phyloP scores from a whole-genome alignment of 92 coral and sea anemone genomes.

The Epizoanthus fatuus region DNA sequence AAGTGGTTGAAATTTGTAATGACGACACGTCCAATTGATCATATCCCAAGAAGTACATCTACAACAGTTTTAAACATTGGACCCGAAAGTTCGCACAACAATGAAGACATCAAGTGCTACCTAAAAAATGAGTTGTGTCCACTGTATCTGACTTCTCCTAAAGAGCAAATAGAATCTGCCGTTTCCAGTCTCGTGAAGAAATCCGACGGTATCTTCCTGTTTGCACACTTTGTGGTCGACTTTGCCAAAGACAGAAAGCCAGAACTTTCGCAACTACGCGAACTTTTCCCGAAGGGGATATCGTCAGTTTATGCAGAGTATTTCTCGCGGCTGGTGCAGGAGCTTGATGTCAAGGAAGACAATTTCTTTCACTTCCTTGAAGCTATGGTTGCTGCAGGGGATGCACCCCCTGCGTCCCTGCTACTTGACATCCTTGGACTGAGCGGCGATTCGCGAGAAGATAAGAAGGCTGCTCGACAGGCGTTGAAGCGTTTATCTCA shows the following conservation, averaged over 20 bases:
- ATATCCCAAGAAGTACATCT: neutral
- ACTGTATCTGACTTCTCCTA: neutral
- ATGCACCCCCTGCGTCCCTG: constrained; percentile 24
- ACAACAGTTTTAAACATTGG: constrained; percentile 14
- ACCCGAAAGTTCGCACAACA: neutral
- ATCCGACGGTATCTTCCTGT: constrained; percentile 41
- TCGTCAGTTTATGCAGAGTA: constrained; percentile 41
- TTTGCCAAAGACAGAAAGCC: neutral
- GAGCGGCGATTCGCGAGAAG: constrained; percentile 22
- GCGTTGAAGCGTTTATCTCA: constrained; percentile 25
- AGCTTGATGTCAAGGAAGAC: constrained; percentile 3
- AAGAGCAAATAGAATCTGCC: neutral
- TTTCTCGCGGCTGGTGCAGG: constrained; percentile 19
- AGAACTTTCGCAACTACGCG: constrained; percentile 9
- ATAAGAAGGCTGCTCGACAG: neutral
- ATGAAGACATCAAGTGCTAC: constrained; percentile 23
- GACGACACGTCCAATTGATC: constrained; percentile 32
- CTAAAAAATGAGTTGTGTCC: neutral
- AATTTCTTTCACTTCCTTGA: constrained; percentile 35
- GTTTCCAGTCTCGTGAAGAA: constrained; percentile 12
- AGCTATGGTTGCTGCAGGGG: constrained; percentile 34
- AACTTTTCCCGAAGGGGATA: constrained; percentile 36
- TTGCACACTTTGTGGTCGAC: constrained; percentile 23
- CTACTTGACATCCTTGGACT: constrained; percentile 32
- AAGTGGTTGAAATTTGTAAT: constrained; percentile 54